These are phyloP conservation scores for Coenobita brevimanus DNA, from an alignment of 1,140 invertebrate species.

Conservation along the genomic window DNA sequence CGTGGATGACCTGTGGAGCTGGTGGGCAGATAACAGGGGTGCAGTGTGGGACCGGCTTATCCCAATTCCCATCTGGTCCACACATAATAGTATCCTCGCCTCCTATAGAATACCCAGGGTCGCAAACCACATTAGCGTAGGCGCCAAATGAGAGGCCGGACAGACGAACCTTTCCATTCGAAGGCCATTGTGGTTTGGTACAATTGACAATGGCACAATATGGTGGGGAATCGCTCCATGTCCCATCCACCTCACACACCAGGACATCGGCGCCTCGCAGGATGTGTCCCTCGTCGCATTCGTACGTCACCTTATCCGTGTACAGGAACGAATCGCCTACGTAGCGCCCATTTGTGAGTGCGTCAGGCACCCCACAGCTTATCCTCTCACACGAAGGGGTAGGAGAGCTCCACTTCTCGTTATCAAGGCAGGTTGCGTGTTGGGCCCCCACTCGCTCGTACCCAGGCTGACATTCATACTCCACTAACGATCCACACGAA, in stretches of 20 bases:
- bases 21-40: conserved; percentile 61
- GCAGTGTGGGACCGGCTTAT: conserved; percentile 65
- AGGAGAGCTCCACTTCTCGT: conserved; percentile 58
- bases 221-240: conserved; percentile 72
- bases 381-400: conserved; percentile 63
- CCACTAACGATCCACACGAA: conserved; percentile 65
- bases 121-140: conserved; percentile 56
- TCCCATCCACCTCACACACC: conserved; percentile 76
- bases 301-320: conserved; percentile 64
- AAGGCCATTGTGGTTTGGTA: conserved; percentile 57
- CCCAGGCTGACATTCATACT: conserved; percentile 63
- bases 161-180: conserved; percentile 58
- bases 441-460: conserved; percentile 57
- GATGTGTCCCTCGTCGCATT: conserved; percentile 59
- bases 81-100: conserved; percentile 55
- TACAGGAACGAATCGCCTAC: conserved; percentile 55
- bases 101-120: conserved; percentile 54
- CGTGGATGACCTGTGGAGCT: conserved; percentile 53
- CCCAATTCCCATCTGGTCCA: conserved; percentile 57
- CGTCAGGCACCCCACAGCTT: conserved; percentile 56
- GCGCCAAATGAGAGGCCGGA: conserved; percentile 59
- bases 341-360: conserved; percentile 46
- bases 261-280: conserved; percentile 67
- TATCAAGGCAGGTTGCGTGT: conserved; percentile 62
- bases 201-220: conserved; percentile 67